Conservation (phyloP, 2,888 invertebrate species). For the Sphecodes monilicornis region DNA sequence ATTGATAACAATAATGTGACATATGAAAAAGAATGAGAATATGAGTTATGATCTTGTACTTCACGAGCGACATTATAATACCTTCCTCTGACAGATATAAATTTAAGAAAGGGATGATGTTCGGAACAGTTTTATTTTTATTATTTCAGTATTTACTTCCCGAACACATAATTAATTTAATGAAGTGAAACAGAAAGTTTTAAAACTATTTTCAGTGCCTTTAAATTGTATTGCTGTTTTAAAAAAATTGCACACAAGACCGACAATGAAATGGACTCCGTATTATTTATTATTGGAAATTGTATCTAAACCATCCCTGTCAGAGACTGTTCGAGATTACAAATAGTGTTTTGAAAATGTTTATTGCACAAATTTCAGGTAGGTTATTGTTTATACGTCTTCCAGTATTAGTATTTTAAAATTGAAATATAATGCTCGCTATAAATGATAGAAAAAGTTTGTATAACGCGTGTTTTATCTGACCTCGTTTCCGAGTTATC, state of each 20-base stretch:
- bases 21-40: background rate
- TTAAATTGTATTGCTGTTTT: background rate
- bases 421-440: background rate
- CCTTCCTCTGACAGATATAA: background rate
- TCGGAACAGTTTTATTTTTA: background rate
- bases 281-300: background rate
- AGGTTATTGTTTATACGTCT: background rate
- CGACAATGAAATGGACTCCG: background rate
- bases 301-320: background rate
- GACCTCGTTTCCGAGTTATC: background rate
- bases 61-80: background rate
- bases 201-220: background rate
- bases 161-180: background rate
- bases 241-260: background rate
- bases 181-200: background rate
- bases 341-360: background rate
- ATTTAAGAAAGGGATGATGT: background rate
- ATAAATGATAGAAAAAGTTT: background rate
- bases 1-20: background rate
- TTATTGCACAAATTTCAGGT: background rate
- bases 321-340: background rate
- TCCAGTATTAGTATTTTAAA: background rate
- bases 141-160: background rate
- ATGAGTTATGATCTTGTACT: background rate
- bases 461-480: background rate